Conservation (phyloP, 64 coral and sea anemone species). For the Stichodactyla mertensii region DNA sequence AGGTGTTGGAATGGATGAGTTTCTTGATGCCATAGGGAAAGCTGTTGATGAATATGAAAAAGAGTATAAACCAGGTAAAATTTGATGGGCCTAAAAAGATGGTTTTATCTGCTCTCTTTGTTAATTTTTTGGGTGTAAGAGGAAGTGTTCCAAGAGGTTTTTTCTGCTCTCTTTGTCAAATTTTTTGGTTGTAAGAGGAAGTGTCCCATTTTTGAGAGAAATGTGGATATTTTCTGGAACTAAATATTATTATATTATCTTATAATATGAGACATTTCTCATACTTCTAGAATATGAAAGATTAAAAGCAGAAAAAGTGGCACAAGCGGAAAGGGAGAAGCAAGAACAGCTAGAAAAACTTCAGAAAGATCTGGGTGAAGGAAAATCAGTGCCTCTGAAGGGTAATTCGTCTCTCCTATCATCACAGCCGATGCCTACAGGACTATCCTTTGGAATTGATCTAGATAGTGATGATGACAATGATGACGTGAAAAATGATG, state of each 20-base stretch:
- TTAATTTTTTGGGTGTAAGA: too few relatives aligned
- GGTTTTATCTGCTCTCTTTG: too few relatives aligned
- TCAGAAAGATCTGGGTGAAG: conserved; percentile 77
- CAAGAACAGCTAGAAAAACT: conserved; percentile 81
- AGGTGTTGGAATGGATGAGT: conserved; percentile 83
- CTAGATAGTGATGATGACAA: conserved; percentile 80
- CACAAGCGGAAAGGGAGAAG: conserved; percentile 52
- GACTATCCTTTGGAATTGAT: conserved; percentile 48
- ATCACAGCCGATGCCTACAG: conserved; percentile 12
- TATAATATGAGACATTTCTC: background rate
- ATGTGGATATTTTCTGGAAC: too few relatives aligned
- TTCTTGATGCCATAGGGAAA: conserved; percentile 61
- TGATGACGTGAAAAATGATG: conserved; percentile 9
- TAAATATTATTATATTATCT: too few relatives aligned
- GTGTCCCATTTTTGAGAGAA: too few relatives aligned
- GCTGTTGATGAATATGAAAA: conserved; percentile 85
- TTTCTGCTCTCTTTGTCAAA: too few relatives aligned
- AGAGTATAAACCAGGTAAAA: conserved; percentile 91
- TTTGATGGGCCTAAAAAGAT: too few relatives aligned
- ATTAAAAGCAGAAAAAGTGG: conserved; percentile 67
- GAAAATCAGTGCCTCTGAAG: conserved; percentile 63
- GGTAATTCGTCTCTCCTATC: conserved; percentile 33
- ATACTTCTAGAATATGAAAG: conserved; percentile 83
- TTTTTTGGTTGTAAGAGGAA: too few relatives aligned
- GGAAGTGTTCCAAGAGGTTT: too few relatives aligned